Evolutionary conservation across 1,140 invertebrate genomes (phyloP).

Genomic region (Coboldia fuscipes): DNA sequence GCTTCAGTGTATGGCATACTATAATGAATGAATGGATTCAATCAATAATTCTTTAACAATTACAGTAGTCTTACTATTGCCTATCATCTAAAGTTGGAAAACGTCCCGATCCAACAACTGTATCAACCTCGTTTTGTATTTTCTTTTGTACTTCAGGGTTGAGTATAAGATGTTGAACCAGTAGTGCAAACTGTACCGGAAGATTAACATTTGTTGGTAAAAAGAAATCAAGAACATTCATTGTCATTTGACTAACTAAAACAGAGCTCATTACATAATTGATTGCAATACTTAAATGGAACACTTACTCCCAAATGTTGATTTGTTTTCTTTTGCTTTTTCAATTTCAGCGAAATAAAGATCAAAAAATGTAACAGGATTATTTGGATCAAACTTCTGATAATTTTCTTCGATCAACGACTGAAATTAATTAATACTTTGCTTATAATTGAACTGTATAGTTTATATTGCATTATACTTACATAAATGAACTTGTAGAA

Average conservation of each 20-base stretch:
- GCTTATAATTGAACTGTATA: conserved; percentile 2
- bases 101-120: conserved; percentile 37
- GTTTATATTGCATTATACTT: conserved; percentile 8
- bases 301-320: not conserved
- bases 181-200: conserved; percentile 23
- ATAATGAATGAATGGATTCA: not conserved
- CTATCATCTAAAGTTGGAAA: conserved; percentile 38
- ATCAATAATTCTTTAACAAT: not conserved
- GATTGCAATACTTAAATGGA: not conserved
- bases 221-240: conserved; percentile 30
- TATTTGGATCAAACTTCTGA: conserved; percentile 20
- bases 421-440: conserved; percentile 15
- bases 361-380: conserved; percentile 26
- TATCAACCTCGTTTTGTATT: conserved; percentile 43
- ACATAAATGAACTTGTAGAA: conserved; percentile 25
- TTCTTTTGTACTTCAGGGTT: conserved; percentile 37
- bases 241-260: conserved; percentile 30
- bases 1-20: conserved; percentile 35
- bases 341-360: conserved; percentile 27
- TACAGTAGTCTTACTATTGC: conserved; percentile 16
- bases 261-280: conserved; percentile 4
- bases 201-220: conserved; percentile 28
- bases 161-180: conserved; percentile 35
- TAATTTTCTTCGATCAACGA: conserved; percentile 20
- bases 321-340: conserved; percentile 9